Base-by-base conservation (phyloP, 2,888 invertebrate species). In the Hemistola chrysoprasaria region DNA sequence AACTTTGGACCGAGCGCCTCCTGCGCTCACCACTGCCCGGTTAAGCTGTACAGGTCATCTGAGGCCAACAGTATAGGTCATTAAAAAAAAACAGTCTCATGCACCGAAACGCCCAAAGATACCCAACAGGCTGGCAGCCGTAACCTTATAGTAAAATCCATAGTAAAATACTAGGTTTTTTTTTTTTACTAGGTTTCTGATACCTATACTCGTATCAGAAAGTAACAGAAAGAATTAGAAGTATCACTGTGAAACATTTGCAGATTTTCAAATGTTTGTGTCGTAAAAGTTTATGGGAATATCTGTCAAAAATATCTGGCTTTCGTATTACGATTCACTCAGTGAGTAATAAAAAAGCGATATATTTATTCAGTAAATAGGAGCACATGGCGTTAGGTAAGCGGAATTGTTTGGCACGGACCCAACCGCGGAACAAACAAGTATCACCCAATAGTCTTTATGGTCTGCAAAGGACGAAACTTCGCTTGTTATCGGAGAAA, bases 401-500 rank as follows among this genome's bases (percentile, higher is more conserved):
- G 52, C 41, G 40, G 28, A 34, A 48, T 44, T 61, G 59, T 57
- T 55, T 72, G 71, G 71, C 70, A 47, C 47, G 26, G 40, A 22
- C 47, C 71, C 70, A 71, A 70, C 56, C 44, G 47, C 58, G 53
- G 51, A 44, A 53, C 62, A 65, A 72, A 63, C 56, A 71, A 58
- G 50, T 53, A 56, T 48, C 59, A 50, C 57, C 50, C 56, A 50
- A 52, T 53, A 59, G 61, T 59, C 61, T 70, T 69, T 71, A 71
- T 57, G 65, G 60, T 58, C 62, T 52, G 46, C 59, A 56, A 67
- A 71, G 73, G 71, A 65, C 64, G 54, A 75, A 85, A 85, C 70
- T 85, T 85, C 66, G 75, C 84, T 84, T 81, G 84, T 86, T 85
- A 86, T 79, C 78, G 65, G 60, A 67, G 66, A 81, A 80, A 85